Evolutionary conservation across 2,797 vertebrate species (phyloP).

Genomic region (Myiotriccus ornatus): DNA sequence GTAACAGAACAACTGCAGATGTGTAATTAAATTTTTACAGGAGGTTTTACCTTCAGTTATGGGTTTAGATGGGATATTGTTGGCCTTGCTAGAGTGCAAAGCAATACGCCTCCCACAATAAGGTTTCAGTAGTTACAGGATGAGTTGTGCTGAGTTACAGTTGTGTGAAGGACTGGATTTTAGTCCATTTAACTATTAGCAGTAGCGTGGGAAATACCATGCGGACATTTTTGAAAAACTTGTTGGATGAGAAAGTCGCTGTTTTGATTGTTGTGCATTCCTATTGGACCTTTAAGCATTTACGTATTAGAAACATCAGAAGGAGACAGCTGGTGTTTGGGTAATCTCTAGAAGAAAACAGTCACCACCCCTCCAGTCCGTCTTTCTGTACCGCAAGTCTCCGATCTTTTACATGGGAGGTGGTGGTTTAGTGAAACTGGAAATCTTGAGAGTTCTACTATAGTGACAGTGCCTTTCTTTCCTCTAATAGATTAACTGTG

Average conservation of each 20-base stretch:
- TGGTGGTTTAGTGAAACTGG: not conserved
- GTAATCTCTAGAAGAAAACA: not conserved
- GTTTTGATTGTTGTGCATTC: not conserved
- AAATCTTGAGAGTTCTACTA: not conserved
- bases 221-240: not conserved
- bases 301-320: not conserved
- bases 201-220: not conserved
- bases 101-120: not conserved
- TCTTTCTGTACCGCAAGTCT: not conserved
- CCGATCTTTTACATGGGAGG: not conserved
- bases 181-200: not conserved
- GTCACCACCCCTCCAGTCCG: not conserved
- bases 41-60: not conserved
- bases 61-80: not conserved
- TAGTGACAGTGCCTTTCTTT: not conserved
- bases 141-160: constrained; percentile 1
- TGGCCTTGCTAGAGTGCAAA: constrained; percentile 52
- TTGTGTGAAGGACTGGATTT: constrained; percentile 12
- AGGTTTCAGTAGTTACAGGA: constrained; percentile 43
- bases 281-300: not conserved
- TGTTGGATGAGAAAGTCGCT: not conserved
- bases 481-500: not conserved
- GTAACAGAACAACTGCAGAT: not conserved
- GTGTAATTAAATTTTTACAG: constrained; percentile 2
- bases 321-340: not conserved